Evolutionary conservation across 2,113 vertebrate species (phyloP).

Genomic region (Noctilio leporinus): DNA sequence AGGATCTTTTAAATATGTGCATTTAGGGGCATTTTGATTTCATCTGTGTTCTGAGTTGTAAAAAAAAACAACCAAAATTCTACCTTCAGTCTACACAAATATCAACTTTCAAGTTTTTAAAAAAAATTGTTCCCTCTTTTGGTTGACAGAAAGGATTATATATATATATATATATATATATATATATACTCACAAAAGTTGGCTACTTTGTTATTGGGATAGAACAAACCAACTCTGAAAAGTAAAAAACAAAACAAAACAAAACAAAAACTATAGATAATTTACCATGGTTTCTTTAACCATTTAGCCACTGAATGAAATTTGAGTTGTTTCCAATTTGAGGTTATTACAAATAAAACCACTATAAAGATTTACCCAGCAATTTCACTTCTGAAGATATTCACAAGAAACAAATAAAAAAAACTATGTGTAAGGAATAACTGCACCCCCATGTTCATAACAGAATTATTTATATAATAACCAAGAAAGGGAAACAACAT

Average conservation of each 20-base stretch:
- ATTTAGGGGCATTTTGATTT: background rate
- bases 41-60: constrained; percentile 34
- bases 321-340: background rate
- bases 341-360: background rate
- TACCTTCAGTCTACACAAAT: constrained; percentile 21
- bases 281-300: too few relatives aligned
- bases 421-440: too few relatives aligned
- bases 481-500: too few relatives aligned
- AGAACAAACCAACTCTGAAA: too few relatives aligned
- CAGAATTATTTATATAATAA: too few relatives aligned
- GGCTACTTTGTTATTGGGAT: too few relatives aligned
- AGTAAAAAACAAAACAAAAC: too few relatives aligned
- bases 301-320: background rate
- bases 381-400: background rate
- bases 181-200: background rate
- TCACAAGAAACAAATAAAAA: too few relatives aligned
- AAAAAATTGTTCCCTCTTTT: background rate
- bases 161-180: background rate
- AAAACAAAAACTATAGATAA: too few relatives aligned
- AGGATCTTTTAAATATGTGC: constrained; percentile 36
- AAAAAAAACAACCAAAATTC: constrained; percentile 37
- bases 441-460: too few relatives aligned
- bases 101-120: constrained; percentile 27
- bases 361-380: background rate
- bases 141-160: constrained; percentile 1